These are phyloP conservation scores for Penaeus indicus DNA, from an alignment of 1,140 invertebrate genomes.

Conservation along the genomic window DNA sequence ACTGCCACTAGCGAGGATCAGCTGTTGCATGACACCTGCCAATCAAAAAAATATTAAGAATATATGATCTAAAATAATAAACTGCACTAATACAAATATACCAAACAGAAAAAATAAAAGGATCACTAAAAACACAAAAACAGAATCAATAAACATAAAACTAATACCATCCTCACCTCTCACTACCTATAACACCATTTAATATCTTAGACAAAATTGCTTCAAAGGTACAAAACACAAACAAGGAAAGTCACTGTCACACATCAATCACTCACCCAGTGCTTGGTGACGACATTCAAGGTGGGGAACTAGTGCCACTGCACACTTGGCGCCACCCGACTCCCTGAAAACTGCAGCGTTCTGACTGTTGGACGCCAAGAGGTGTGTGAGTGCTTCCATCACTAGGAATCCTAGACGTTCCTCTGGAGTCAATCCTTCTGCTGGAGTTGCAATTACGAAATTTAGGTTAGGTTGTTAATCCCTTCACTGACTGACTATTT, in stretches of 20 bases:
- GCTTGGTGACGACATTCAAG: constrained; percentile 85
- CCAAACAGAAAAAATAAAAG: background rate
- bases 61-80: constrained; percentile 69
- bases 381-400: constrained; percentile 87
- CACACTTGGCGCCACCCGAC: constrained; percentile 90
- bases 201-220: background rate
- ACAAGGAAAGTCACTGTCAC: too few species aligned
- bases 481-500: too few species aligned
- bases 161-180: too few species aligned
- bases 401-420: constrained; percentile 86
- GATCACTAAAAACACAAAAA: background rate
- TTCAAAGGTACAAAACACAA: background rate
- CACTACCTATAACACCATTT: too few species aligned
- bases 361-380: constrained; percentile 83
- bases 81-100: background rate
- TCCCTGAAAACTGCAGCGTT: constrained; percentile 95
- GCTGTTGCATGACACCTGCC: constrained; percentile 77
- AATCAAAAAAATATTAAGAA: constrained; percentile 31
- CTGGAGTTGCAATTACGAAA: background rate
- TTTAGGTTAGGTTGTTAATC: background rate
- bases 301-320: constrained; percentile 90
- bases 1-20: constrained; percentile 90
- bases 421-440: constrained; percentile 69
- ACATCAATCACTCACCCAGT: constrained; percentile 79
- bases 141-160: too few species aligned